Conservation (phyloP, 1,140 invertebrate species). For the Drosophila nebulosa region DNA sequence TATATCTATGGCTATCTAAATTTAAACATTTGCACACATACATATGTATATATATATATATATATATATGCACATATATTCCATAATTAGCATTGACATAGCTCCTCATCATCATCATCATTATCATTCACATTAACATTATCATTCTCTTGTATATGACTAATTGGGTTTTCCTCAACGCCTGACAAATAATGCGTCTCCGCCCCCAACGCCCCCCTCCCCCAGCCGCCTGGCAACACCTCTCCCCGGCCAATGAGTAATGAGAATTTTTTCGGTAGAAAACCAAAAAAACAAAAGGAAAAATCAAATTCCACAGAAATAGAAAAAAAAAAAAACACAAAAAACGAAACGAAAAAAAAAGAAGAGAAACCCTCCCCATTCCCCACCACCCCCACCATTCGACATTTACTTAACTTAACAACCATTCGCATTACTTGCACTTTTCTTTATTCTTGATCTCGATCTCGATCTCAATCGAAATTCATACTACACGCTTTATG, state of each 20-base stretch:
- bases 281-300: slow-evolving; percentile 22
- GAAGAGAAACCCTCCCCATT: too few relatives aligned
- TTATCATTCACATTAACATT: slow-evolving; percentile 8
- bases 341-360: neutral
- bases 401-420: neutral
- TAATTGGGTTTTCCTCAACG: slow-evolving; percentile 72
- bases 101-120: neutral
- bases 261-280: neutral
- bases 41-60: neutral
- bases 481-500: neutral
- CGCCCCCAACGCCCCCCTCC: neutral
- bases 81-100: neutral
- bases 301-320: slow-evolving; percentile 4
- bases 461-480: neutral
- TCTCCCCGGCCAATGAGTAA: neutral
- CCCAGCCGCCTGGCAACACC: neutral
- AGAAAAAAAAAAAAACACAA: neutral
- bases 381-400: too few relatives aligned
- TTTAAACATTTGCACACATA: slow-evolving; percentile 10
- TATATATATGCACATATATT: neutral
- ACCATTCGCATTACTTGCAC: slow-evolving; percentile 9
- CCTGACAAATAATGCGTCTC: slow-evolving; percentile 42
- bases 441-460: neutral
- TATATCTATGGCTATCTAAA: too few relatives aligned
- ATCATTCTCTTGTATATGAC: slow-evolving; percentile 43